phyloP scores from a whole-genome alignment of 1,140 invertebrate species.

The Colletes gigas region DNA sequence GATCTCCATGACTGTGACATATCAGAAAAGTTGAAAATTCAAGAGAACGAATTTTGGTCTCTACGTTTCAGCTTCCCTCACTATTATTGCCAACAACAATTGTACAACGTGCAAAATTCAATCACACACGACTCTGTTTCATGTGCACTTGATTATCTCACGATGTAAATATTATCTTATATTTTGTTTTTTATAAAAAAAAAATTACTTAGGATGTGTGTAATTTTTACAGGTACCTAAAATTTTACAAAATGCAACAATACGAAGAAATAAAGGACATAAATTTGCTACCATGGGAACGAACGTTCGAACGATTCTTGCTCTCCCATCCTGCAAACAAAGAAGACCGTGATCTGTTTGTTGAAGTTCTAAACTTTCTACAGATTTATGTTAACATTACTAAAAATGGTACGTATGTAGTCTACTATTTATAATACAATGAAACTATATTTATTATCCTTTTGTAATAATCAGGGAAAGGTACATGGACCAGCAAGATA shows the following conservation, averaged over 20 bases:
- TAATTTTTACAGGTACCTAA: conserved; percentile 67
- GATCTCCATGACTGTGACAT: conserved; percentile 60
- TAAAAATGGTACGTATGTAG: conserved; percentile 46
- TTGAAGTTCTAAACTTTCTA: conserved; percentile 82
- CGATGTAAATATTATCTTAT: conserved; percentile 76
- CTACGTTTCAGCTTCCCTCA: conserved; percentile 79
- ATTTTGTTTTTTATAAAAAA: background rate
- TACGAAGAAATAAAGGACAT: conserved; percentile 74
- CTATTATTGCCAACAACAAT: conserved; percentile 79
- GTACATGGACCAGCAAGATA: conserved; percentile 66
- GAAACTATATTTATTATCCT: background rate
- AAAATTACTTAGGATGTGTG: background rate
- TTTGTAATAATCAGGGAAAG: conserved; percentile 49
- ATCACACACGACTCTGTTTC: conserved; percentile 82
- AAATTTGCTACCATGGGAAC: conserved; percentile 82
- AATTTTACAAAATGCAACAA: conserved; percentile 66
- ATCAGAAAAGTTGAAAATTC: conserved; percentile 74
- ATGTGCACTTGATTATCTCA: conserved; percentile 81
- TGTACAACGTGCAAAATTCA: conserved; percentile 84
- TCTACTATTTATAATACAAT: background rate
- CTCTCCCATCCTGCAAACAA: conserved; percentile 82
- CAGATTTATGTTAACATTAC: conserved; percentile 75
- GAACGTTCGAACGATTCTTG: conserved; percentile 83
- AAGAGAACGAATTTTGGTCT: conserved; percentile 76
- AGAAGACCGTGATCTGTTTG: conserved; percentile 83